Evolutionary conservation across 2,113 vertebrate genomes (phyloP).

Genomic region (Lutjanus erythropterus): DNA sequence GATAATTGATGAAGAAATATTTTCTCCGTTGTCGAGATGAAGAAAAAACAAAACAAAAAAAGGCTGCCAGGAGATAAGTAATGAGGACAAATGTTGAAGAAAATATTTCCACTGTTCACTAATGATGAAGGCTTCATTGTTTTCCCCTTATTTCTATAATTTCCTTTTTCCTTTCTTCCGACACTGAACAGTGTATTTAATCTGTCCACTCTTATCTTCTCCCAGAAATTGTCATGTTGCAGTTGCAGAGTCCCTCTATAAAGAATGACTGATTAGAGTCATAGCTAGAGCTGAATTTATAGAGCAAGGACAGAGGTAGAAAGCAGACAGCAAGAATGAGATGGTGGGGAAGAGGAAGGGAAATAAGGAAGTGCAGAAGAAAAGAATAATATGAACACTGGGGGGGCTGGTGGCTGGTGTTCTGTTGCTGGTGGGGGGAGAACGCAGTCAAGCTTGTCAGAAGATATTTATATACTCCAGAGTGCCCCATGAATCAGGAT

Average conservation of each 20-base stretch:
- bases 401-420: constrained; percentile 13
- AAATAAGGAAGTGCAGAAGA: constrained; percentile 34
- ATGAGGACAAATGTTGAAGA: constrained; percentile 69
- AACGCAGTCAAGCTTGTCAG: constrained; percentile 74
- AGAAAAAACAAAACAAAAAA: constrained; percentile 33
- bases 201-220: constrained; percentile 63
- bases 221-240: constrained; percentile 64
- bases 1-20: constrained; percentile 66
- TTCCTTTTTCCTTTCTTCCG: constrained; percentile 26
- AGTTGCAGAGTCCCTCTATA: constrained; percentile 53
- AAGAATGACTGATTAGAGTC: constrained; percentile 72
- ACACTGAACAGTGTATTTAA: constrained; percentile 52
- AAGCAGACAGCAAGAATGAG: not conserved
- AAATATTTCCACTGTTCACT: constrained; percentile 59
- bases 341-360: constrained; percentile 21
- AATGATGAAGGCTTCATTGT: constrained; percentile 69
- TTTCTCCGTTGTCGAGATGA: constrained; percentile 51
- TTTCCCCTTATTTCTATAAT: constrained; percentile 37
- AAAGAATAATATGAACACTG: constrained; percentile 29
- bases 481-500: constrained; percentile 80
- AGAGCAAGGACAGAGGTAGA: constrained; percentile 16
- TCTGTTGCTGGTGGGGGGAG: constrained; percentile 21
- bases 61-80: constrained; percentile 62
- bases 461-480: constrained; percentile 82
- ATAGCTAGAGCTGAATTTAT: constrained; percentile 46